A percentile compares a stretch with the other conserved stretches of the same genome.
phyloP scores from a whole-genome alignment of 2,888 invertebrate genomes.

The Andrena marginata region DNA sequence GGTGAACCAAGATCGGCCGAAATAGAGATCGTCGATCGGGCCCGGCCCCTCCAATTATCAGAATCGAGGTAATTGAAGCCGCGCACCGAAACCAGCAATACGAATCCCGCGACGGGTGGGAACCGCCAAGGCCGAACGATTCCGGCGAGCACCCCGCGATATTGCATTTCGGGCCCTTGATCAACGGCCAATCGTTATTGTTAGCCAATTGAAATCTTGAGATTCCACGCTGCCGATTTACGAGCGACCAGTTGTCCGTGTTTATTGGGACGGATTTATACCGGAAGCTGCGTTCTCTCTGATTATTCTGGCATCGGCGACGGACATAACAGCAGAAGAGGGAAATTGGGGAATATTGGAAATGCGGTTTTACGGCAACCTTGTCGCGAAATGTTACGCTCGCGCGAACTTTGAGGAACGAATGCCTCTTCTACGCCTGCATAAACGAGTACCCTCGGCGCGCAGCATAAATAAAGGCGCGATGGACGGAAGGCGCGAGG shows the following conservation, averaged over 20 bases:
- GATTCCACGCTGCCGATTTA: neutral
- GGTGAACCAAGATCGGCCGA: conserved; percentile 3
- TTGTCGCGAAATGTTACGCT: neutral
- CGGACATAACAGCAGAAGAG: no score
- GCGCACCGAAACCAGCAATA: neutral
- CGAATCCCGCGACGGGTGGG: neutral
- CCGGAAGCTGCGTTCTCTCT: neutral
- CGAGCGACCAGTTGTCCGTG: neutral
- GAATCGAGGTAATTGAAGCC: conserved; percentile 20
- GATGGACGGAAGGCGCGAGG: conserved; percentile 34
- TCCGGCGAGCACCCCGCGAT: neutral
- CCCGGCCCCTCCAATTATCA: conserved; percentile 6
- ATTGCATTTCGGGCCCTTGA: conserved; percentile 12
- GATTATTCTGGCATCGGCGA: no score
- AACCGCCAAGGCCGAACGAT: neutral
- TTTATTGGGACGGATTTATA: neutral
- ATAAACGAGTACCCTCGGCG: neutral
- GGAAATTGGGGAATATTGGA: no score
- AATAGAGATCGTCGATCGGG: conserved; percentile 13
- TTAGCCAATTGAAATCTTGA: neutral
- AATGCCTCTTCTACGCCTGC: neutral
- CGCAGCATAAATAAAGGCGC: conserved; percentile 20
- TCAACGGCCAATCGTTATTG: neutral
- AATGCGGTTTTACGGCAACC: no score
- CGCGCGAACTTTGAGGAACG: neutral